Evolutionary conservation across 2,113 vertebrate species (phyloP).

Genomic region (Rissa tridactyla): DNA sequence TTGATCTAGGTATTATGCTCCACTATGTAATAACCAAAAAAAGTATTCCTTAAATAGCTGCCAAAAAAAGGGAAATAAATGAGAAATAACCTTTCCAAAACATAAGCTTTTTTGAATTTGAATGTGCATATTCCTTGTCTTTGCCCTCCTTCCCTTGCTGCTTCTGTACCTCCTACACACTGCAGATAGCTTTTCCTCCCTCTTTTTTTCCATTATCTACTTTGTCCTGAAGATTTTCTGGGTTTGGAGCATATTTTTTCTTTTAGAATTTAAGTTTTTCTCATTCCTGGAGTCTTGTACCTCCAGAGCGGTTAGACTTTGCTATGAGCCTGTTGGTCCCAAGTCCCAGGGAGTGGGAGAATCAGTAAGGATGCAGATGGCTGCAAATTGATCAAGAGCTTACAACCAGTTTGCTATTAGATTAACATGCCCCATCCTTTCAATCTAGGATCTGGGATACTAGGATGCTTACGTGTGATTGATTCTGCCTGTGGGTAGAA

Average conservation of each 20-base stretch:
- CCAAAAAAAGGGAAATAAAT: not conserved
- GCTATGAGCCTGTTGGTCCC: not conserved
- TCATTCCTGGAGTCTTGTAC: not conserved
- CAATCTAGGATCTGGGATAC: not conserved
- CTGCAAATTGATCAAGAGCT: not conserved
- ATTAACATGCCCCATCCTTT: not conserved
- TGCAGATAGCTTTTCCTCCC: not conserved
- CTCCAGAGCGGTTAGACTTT: not conserved
- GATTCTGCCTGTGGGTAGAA: not conserved
- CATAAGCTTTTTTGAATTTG: constrained; percentile 5
- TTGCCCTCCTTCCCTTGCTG: not conserved
- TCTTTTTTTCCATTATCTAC: constrained; percentile 2
- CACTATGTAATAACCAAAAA: not conserved
- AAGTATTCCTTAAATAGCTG: constrained; percentile 1
- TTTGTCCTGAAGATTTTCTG: not conserved
- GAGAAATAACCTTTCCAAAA: constrained; percentile 21
- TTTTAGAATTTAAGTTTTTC: not conserved
- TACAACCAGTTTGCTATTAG: not conserved
- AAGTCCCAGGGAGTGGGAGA: not conserved
- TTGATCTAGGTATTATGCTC: not conserved
- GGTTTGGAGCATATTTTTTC: not conserved
- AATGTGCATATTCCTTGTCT: not conserved
- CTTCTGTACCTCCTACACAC: not conserved
- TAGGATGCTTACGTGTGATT: not conserved
- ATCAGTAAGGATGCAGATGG: not conserved